Evolutionary conservation across 2,888 invertebrate species (phyloP).

Genomic region (Drosophila yooni): DNA sequence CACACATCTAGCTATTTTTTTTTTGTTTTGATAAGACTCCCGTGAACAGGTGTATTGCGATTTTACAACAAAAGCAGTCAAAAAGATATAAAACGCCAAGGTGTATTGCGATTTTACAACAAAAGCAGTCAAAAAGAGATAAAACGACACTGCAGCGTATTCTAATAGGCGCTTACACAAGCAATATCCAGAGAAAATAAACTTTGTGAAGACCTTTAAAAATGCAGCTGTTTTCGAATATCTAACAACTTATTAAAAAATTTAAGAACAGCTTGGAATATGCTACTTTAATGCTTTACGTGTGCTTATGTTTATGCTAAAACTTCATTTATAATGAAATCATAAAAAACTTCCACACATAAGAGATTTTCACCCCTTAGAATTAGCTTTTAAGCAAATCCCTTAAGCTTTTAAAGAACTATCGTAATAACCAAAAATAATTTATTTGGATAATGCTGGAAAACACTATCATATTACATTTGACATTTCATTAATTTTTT

Average conservation of each 20-base stretch:
- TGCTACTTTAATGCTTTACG: background rate
- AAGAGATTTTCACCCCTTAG: background rate
- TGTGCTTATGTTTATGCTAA: background rate
- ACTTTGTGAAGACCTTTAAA: too few relatives aligned
- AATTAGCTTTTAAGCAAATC: background rate
- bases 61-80: conserved; percentile 36
- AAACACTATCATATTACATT: background rate
- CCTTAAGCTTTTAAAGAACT: background rate
- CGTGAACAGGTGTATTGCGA: conserved; percentile 55
- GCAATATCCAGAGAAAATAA: conserved; percentile 6
- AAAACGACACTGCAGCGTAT: conserved; percentile 1
- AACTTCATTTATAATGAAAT: background rate
- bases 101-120: conserved; percentile 51
- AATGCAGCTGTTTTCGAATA: background rate
- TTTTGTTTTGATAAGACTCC: conserved; percentile 49
- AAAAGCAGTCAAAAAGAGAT: conserved; percentile 25
- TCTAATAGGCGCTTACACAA: conserved; percentile 18
- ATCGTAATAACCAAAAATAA: background rate
- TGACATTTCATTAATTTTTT: background rate
- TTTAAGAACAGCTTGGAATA: background rate
- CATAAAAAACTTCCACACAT: background rate
- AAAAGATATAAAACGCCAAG: conserved; percentile 27
- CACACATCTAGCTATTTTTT: conserved; percentile 33
- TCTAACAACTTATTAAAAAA: background rate
- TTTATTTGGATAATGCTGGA: background rate